Percentiles rank a stretch among this genome's conserved stretches.
These are phyloP conservation scores for Machimus rusticus DNA, from an alignment of 2,888 invertebrate species.

Conservation along the genomic window DNA sequence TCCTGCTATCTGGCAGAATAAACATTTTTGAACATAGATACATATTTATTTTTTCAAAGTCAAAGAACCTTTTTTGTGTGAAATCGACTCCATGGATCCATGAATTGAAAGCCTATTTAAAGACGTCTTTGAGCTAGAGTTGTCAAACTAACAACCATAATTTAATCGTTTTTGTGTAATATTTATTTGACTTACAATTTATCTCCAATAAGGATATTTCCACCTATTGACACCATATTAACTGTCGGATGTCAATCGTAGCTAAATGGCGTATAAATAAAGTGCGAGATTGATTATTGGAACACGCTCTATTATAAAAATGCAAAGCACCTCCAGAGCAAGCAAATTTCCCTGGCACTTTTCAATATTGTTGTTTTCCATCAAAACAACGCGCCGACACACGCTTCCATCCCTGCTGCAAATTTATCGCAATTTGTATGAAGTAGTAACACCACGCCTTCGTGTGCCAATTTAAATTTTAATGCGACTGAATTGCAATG, in stretches of 20 bases:
- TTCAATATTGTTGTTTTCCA: background rate
- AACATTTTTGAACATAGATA: too few species aligned
- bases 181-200: too few species aligned
- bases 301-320: background rate
- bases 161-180: background rate
- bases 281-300: background rate
- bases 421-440: background rate
- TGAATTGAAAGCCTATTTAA: too few species aligned
- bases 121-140: background rate
- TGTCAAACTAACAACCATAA: background rate
- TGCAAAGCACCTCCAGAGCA: background rate
- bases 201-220: too few species aligned
- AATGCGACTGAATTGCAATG: background rate
- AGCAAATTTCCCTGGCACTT: background rate
- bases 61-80: too few species aligned
- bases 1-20: too few species aligned
- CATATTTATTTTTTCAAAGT: too few species aligned
- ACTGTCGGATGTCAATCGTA: background rate
- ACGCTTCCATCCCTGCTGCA: background rate
- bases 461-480: background rate
- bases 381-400: background rate
- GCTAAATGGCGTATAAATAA: background rate
- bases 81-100: too few species aligned
- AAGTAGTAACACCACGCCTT: background rate
- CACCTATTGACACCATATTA: background rate